Evolutionary conservation across 1,140 invertebrate species (phyloP).

Genomic region (Ylistrum balloti): DNA sequence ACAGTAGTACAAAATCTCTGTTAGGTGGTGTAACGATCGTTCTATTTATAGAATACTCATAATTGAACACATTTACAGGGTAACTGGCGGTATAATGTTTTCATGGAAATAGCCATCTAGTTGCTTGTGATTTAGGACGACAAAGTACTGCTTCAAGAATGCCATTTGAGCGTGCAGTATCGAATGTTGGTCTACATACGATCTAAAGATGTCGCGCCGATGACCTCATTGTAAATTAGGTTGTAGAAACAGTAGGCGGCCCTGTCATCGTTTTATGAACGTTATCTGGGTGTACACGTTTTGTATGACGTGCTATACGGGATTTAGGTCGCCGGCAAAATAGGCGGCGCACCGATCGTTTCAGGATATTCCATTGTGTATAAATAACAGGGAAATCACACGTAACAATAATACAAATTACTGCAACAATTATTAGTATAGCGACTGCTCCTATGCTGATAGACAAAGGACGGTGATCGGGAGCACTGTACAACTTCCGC

Average conservation of each 20-base stretch:
- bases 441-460: not conserved
- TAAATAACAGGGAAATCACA: not conserved
- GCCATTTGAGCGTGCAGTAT: too few relatives aligned
- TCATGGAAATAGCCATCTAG: too few relatives aligned
- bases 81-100: too few relatives aligned
- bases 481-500: not conserved
- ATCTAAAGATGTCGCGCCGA: too few relatives aligned
- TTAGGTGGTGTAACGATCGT: too few relatives aligned
- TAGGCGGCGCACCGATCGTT: not conserved
- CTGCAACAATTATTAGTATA: not conserved
- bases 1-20: too few relatives aligned
- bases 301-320: not conserved
- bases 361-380: not conserved
- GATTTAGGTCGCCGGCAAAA: not conserved
- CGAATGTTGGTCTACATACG: too few relatives aligned
- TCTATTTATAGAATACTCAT: too few relatives aligned
- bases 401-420: not conserved
- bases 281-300: not conserved
- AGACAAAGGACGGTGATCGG: not conserved
- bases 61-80: too few relatives aligned
- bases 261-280: not conserved
- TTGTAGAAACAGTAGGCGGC: not conserved
- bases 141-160: too few relatives aligned
- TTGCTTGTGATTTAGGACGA: too few relatives aligned
- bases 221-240: too few relatives aligned